Percentiles rank a stretch among this genome's conserved stretches.
Conservation (phyloP, 2,888 invertebrate species). For the Neelides folsomi region DNA sequence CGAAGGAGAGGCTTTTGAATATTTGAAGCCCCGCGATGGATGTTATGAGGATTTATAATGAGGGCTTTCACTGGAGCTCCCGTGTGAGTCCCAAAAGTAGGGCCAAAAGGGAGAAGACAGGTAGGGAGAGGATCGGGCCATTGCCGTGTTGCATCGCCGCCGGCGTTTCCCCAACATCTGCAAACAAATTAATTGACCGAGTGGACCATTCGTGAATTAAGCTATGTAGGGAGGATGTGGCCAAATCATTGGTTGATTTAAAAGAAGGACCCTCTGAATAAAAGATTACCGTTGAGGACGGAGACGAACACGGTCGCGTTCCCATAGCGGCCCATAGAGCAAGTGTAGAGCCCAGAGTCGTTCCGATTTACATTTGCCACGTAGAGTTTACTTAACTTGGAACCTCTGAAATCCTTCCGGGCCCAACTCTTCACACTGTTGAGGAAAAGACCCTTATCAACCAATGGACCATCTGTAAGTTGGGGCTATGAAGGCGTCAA, state of each 20-base stretch:
- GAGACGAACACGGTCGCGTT: conserved; percentile 33
- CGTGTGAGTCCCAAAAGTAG: neutral
- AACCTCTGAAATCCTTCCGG: conserved; percentile 29
- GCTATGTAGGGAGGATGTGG: neutral
- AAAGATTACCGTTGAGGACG: conserved; percentile 28
- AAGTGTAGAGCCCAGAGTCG: conserved; percentile 32
- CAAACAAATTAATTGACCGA: no score
- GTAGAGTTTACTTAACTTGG: conserved; percentile 31
- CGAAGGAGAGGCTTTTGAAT: no score
- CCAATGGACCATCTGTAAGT: no score
- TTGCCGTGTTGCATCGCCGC: conserved; percentile 32
- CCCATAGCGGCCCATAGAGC: conserved; percentile 31
- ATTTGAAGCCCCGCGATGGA: no score
- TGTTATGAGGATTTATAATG: no score
- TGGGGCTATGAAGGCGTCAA: no score
- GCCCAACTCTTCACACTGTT: conserved; percentile 32
- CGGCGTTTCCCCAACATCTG: conserved; percentile 24
- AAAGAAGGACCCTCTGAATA: conserved; percentile 6
- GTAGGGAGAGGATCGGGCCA: conserved; percentile 8
- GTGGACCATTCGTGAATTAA: neutral
- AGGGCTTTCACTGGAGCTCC: no score
- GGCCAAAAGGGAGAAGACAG: conserved; percentile 9
- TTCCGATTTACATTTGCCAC: conserved; percentile 32
- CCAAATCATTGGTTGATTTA: neutral
- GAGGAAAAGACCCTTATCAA: neutral